A percentile compares a stretch with the other conserved stretches of the same genome.
phyloP scores from a whole-genome alignment of 2,888 invertebrate genomes.

The Tenodera sinensis region DNA sequence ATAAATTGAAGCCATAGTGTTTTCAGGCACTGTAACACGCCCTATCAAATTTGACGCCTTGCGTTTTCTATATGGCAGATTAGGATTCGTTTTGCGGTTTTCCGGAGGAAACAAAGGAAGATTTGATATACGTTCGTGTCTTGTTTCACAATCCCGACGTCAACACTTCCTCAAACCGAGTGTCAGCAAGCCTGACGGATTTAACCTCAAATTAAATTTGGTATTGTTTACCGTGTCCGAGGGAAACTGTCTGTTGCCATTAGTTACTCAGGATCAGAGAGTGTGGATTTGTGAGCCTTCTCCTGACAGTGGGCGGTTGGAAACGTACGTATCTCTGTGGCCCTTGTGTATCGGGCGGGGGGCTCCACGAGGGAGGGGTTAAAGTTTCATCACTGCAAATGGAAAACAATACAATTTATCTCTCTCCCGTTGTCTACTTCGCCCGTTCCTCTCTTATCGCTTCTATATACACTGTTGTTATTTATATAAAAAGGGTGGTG shows the following conservation, averaged over 20 bases:
- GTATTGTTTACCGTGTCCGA: not conserved
- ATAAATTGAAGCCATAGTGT: no score
- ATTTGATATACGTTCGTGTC: not conserved
- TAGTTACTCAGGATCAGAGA: conserved; percentile 4
- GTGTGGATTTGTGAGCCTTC: conserved; percentile 10
- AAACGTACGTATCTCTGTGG: not conserved
- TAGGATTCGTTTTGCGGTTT: not conserved
- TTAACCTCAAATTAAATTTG: conserved; percentile 12
- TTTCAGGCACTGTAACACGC: no score
- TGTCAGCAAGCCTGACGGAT: not conserved
- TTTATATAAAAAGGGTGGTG: conserved; percentile 1
- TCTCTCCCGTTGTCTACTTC: not conserved
- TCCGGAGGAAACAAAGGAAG: not conserved
- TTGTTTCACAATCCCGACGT: not conserved
- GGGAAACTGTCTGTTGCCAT: not conserved
- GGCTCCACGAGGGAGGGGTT: not conserved
- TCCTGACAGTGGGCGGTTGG: conserved; percentile 3
- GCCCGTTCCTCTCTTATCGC: conserved; percentile 1
- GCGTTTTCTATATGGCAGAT: no score
- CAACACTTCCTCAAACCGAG: not conserved
- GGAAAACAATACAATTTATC: conserved; percentile 26
- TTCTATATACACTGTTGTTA: conserved; percentile 4
- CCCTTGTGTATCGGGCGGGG: not conserved
- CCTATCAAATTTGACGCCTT: no score
- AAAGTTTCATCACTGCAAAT: conserved; percentile 21